These are phyloP conservation scores for Magallana angulata DNA, from an alignment of 1,140 invertebrate species.

Conservation along the genomic window DNA sequence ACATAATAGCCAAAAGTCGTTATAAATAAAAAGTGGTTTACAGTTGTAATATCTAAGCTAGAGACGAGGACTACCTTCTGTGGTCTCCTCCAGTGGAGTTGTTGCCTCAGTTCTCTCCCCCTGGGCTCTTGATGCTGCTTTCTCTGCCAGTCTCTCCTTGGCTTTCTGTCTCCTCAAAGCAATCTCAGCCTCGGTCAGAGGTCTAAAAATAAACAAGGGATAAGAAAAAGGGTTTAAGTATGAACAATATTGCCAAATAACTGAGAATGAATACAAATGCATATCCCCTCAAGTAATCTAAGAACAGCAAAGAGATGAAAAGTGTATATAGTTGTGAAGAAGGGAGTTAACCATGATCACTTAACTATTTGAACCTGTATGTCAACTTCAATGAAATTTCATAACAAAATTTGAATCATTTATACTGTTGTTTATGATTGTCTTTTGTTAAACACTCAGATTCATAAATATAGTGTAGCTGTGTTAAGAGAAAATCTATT, in stretches of 20 bases:
- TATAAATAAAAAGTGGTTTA: too few relatives aligned
- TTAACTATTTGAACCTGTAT: too few relatives aligned
- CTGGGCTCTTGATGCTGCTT: background rate
- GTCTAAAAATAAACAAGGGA: slow-evolving; percentile 77
- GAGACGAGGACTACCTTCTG: background rate
- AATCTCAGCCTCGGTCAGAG: slow-evolving; percentile 89
- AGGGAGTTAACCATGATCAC: too few relatives aligned
- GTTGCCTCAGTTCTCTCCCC: slow-evolving; percentile 17
- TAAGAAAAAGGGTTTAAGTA: background rate
- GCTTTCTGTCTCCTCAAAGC: slow-evolving; percentile 85
- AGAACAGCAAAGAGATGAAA: too few relatives aligned
- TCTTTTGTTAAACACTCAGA: background rate
- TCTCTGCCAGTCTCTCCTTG: slow-evolving; percentile 79
- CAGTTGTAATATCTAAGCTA: too few relatives aligned
- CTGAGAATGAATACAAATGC: background rate
- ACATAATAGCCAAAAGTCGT: too few relatives aligned
- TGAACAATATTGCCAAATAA: background rate
- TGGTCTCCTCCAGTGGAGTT: background rate
- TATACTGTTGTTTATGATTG: background rate
- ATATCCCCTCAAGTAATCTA: too few relatives aligned
- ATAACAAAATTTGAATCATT: too few relatives aligned
- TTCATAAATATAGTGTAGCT: too few relatives aligned
- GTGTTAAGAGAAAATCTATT: too few relatives aligned
- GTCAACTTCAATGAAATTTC: too few relatives aligned
- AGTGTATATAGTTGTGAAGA: too few relatives aligned